Base-by-base conservation (phyloP, 2,888 invertebrate species). In the Brachyptera putata region DNA sequence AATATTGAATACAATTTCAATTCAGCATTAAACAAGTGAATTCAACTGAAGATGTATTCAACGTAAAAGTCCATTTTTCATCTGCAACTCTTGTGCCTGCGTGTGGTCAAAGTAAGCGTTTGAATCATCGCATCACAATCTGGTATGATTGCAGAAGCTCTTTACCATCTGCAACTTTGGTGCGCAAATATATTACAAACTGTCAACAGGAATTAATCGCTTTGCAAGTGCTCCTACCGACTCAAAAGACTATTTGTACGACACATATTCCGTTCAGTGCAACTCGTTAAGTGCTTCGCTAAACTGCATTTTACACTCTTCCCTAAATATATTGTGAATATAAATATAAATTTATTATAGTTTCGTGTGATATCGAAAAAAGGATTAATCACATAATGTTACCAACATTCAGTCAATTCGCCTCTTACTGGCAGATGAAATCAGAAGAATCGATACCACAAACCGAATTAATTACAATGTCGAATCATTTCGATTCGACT, bases 201-300 rank as follows among this genome's bases (percentile, higher is more conserved):
- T n/a, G 49, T 26, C 49, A 50, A 50, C 49, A 26, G 11, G 16
- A 50, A 50, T 50, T 30, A 50, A 50, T 50, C 16, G 49, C 49
- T 16, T 25, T 26, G n/a, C 14, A 14, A 7, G 16, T 25, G 5
- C 16, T 11, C n/a, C 25, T 11, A 5, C 30, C n/a, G n/a, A n/a
- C n/a, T n/a, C n/a, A n/a, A n/a, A n/a, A n/a, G n/a, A n/a, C n/a
- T n/a, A n/a, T n/a, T n/a, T n/a, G n/a, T n/a, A n/a, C n/a, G n/a
- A n/a, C n/a, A n/a, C n/a, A n/a, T n/a, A n/a, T n/a, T n/a, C n/a
- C n/a, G n/a, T n/a, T n/a, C n/a, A n/a, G n/a, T n/a, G n/a, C n/a
- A n/a, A n/a, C n/a, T n/a, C n/a, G n/a, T n/a, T n/a, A n/a, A n/a
- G n/a, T n/a, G n/a, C n/a, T n/a, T n/a, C n/a, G n/a, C n/a, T n/a